phyloP scores from a whole-genome alignment of 2,113 vertebrate genomes.

The Pyxicephalus adspersus region DNA sequence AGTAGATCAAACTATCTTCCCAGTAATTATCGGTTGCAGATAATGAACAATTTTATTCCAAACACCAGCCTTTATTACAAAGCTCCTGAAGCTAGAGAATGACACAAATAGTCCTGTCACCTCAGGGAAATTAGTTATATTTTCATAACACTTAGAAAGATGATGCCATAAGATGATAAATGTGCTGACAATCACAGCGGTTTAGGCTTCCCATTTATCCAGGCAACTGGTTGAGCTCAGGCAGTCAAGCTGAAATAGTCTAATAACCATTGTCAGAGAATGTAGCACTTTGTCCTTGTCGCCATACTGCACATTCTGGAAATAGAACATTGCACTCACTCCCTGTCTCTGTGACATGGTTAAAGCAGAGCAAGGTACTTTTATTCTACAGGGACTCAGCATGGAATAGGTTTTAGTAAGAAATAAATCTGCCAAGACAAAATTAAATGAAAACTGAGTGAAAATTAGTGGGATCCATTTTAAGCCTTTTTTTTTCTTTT shows the following conservation, averaged over 20 bases:
- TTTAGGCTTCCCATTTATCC: constrained; percentile 20
- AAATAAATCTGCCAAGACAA: too few relatives aligned
- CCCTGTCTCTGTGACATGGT: background rate
- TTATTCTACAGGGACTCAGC: background rate
- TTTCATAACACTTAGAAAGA: constrained; percentile 44
- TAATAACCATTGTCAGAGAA: constrained; percentile 22
- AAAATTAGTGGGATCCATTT: too few relatives aligned
- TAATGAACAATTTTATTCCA: constrained; percentile 64
- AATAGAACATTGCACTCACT: background rate
- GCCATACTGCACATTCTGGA: background rate
- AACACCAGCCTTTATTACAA: constrained; percentile 33
- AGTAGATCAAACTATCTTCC: constrained; percentile 63
- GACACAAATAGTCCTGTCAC: constrained; percentile 49
- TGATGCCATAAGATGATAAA: constrained; percentile 28
- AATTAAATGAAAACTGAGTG: too few relatives aligned
- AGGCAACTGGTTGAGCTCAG: constrained; percentile 35
- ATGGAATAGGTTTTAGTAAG: background rate
- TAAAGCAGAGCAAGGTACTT: background rate
- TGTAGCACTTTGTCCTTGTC: constrained; percentile 28
- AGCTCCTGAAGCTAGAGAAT: constrained; percentile 28
- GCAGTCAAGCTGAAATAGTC: constrained; percentile 40
- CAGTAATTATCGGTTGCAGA: constrained; percentile 64
- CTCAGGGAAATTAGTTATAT: constrained; percentile 50
- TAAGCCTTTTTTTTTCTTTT: too few relatives aligned
- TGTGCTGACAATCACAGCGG: constrained; percentile 27